A percentile compares a stretch with the other conserved stretches of the same genome.
Evolutionary conservation across 2,797 vertebrate species (phyloP).

Genomic region (Scyliorhinus canicula): DNA sequence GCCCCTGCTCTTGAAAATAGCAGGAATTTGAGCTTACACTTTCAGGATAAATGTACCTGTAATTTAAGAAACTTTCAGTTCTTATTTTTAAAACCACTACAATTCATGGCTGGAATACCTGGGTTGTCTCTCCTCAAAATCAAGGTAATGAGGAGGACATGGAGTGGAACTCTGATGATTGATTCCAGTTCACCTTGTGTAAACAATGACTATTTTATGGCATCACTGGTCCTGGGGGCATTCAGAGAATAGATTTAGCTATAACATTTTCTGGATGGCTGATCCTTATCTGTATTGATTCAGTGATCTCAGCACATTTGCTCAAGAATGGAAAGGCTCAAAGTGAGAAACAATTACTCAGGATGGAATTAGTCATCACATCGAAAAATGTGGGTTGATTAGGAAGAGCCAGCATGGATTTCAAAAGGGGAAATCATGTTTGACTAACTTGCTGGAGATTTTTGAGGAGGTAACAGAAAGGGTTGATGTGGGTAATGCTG

Average conservation of each 20-base stretch:
- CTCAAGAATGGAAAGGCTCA: neutral
- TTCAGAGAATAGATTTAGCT: neutral
- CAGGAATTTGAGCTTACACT: too few relatives aligned
- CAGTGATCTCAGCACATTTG: neutral
- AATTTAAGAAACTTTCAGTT: neutral
- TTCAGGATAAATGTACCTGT: neutral
- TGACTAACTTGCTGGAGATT: too few relatives aligned
- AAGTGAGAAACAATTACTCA: neutral
- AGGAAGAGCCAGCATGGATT: too few relatives aligned
- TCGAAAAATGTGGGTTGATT: too few relatives aligned
- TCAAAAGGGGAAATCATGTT: too few relatives aligned
- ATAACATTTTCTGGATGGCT: neutral
- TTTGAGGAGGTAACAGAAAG: too few relatives aligned
- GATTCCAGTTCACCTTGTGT: neutral
- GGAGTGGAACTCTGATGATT: neutral
- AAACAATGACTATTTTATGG: neutral
- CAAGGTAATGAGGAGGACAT: neutral
- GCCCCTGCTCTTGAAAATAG: neutral
- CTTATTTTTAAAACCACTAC: neutral
- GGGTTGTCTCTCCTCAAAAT: neutral
- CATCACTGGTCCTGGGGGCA: neutral
- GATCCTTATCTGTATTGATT: neutral
- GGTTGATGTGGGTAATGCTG: too few relatives aligned
- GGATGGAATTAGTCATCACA: too few relatives aligned
- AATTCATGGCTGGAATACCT: neutral